A percentile compares a stretch with the other conserved stretches of the same genome.
phyloP scores from a whole-genome alignment of 1,140 invertebrate genomes.

The Goniozus legneri region DNA sequence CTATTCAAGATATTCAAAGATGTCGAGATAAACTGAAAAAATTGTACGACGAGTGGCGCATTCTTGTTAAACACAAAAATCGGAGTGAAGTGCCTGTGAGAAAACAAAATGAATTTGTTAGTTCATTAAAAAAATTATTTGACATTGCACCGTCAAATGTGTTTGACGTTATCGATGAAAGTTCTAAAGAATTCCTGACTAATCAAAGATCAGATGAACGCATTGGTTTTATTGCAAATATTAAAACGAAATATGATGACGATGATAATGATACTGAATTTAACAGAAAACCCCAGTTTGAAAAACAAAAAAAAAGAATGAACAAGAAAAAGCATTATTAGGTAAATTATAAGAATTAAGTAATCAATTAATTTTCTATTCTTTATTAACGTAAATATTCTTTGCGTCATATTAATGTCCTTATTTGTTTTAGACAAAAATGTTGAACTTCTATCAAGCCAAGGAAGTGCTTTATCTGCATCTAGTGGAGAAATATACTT shows the following conservation, averaged over 20 bases:
- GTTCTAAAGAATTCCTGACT: background rate
- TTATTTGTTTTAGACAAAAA: background rate
- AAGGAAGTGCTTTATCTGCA: background rate
- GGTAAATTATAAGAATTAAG: background rate
- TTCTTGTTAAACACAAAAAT: background rate
- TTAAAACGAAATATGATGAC: background rate
- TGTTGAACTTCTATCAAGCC: background rate
- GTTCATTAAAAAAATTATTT: background rate
- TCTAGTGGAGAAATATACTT: background rate
- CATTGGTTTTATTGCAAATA: background rate
- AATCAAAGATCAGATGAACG: background rate
- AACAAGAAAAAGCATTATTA: background rate
- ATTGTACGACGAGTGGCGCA: background rate
- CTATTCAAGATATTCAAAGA: background rate
- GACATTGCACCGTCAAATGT: background rate
- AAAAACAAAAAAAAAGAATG: background rate
- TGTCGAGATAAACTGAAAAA: background rate
- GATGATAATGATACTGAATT: background rate
- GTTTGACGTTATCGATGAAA: background rate
- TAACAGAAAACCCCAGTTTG: background rate
- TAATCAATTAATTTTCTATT: background rate
- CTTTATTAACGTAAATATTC: background rate
- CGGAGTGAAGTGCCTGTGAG: background rate
- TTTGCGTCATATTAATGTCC: background rate
- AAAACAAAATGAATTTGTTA: background rate